phyloP scores from a whole-genome alignment of 2,888 invertebrate species.

The Ophonus ardosiacus region DNA sequence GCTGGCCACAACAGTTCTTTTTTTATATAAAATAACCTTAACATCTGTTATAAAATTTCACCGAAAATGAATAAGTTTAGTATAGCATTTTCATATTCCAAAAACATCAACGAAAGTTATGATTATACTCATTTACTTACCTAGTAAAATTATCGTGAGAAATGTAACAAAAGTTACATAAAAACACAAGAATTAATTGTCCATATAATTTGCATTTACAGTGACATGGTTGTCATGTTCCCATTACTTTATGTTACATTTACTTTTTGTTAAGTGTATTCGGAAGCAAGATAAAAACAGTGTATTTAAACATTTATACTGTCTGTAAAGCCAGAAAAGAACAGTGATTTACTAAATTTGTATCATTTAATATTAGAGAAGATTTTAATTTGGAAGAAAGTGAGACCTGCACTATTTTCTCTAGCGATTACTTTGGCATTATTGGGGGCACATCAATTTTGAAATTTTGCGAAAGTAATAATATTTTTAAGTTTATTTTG shows the following conservation, averaged over 20 bases:
- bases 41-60: too few species aligned
- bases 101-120: too few species aligned
- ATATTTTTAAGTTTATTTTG: too few species aligned
- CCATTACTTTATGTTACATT: constrained; percentile 41
- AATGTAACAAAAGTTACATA: constrained; percentile 12
- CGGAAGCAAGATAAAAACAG: constrained; percentile 17
- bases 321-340: background rate
- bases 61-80: too few species aligned
- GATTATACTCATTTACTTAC: background rate
- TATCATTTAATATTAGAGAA: background rate
- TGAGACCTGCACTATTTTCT: background rate
- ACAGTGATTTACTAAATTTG: background rate
- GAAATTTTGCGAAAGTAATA: too few species aligned
- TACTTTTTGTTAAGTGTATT: constrained; percentile 41
- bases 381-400: background rate
- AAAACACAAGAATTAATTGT: constrained; percentile 42
- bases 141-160: background rate
- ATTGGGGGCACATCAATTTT: background rate
- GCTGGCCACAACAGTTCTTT: too few species aligned
- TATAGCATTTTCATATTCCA: too few species aligned
- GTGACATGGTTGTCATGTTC: constrained; percentile 51
- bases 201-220: constrained; percentile 38
- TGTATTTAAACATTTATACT: background rate
- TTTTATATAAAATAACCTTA: too few species aligned
- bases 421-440: background rate